Evolutionary conservation across 2,888 invertebrate genomes (phyloP).

Genomic region (Caenorhabditis sp.): DNA sequence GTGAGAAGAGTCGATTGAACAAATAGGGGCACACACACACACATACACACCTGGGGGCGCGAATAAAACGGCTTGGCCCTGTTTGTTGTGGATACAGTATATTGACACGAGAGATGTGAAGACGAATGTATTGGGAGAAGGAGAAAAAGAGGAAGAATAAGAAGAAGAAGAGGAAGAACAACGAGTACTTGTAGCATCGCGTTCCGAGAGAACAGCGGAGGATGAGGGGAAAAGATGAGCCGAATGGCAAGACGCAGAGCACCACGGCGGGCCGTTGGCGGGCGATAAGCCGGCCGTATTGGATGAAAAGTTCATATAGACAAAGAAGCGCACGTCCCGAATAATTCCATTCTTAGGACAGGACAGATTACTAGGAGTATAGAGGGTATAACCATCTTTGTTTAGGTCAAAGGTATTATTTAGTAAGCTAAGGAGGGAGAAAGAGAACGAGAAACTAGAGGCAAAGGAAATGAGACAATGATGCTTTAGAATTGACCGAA

Average conservation of each 20-base stretch:
- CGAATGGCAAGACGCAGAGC: slow-evolving; percentile 27
- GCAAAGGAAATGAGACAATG: no score
- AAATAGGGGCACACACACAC: slow-evolving; percentile 54
- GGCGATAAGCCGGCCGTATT: slow-evolving; percentile 32
- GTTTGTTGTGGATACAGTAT: slow-evolving; percentile 64
- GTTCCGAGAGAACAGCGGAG: no score
- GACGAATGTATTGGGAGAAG: no score
- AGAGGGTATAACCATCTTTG: slow-evolving; percentile 35
- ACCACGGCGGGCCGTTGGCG: not conserved
- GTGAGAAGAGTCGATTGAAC: slow-evolving; percentile 59
- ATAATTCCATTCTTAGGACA: slow-evolving; percentile 21
- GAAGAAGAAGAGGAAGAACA: slow-evolving; percentile 56
- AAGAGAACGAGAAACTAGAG: no score
- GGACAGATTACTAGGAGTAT: slow-evolving; percentile 38
- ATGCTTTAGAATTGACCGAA: not conserved
- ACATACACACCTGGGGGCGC: slow-evolving; percentile 48
- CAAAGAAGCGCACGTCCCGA: no score
- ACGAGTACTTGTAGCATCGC: slow-evolving; percentile 66
- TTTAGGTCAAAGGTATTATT: slow-evolving; percentile 14
- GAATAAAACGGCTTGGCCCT: slow-evolving; percentile 52
- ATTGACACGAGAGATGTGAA: slow-evolving; percentile 66
- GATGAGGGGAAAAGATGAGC: slow-evolving; percentile 16
- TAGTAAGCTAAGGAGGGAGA: slow-evolving; percentile 43
- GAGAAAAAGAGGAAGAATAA: slow-evolving; percentile 48
- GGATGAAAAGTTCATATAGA: slow-evolving; percentile 35